Evolutionary conservation across 2,797 vertebrate species (phyloP), one percentile per base, ranked within the genome.

Genomic region (Nannoperca australis): DNA sequence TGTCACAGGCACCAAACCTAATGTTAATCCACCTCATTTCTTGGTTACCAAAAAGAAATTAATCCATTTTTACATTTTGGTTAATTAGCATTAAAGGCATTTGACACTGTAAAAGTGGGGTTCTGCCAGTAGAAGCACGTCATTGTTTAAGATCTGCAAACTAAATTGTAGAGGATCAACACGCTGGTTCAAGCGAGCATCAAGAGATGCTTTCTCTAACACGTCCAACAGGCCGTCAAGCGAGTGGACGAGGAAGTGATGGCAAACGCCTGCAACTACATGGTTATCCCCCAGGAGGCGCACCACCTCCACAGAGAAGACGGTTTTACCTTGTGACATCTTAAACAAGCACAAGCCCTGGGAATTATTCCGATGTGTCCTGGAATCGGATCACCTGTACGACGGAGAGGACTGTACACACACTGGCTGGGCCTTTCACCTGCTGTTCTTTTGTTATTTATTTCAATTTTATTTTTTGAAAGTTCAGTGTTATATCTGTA

Each of bases 61-160:
- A 42, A 60, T 32, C 56, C n/a, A 49, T 34, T 27, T 36, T 50
- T 20, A 64, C 27, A 60, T 54, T 59, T 59, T 67, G 68, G 50
- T 61, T 56, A 12, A 17, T 62, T 42, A 59, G 69, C 65, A 73
- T 54, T 49, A 40, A 51, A 40, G 45, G 22, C 42, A 1, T 27
- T 27, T 27, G 50, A 61, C 30, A 24, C 44, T 61, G 53, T 59
- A 51, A 40, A 63, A 51, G 36, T 74, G 53, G 15, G 20, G 4
- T 70, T 77, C 24, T 44, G 22, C 18, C 24, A 76, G n/a, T 55
- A 32, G 20, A 56, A 62, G 42, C 44, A 67, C 10, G 17, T 66
- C 3, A 49, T 17, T 60, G 34, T 40, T 24, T 49, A 24, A 53
- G 47, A 66, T n/a, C 38, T 47, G 54, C 2, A 1, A 8, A 34